Base-by-base conservation (phyloP, 2,888 invertebrate genomes). In the Hyalella azteca region DNA sequence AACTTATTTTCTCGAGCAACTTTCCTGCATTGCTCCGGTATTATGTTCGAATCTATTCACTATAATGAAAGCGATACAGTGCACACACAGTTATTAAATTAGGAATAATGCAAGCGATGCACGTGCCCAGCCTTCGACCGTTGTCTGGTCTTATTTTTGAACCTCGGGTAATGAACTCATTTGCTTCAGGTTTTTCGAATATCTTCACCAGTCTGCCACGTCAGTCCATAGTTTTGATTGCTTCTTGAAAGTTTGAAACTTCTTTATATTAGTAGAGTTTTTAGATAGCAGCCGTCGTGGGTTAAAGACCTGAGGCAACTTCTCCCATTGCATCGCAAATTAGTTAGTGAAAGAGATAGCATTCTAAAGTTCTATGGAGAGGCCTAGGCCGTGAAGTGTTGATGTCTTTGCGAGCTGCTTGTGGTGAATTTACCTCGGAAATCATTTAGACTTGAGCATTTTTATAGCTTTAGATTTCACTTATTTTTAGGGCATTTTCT, bases 281-380 rank as follows among this genome's bases (percentile, higher is more conserved):
- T 66, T 66, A 66, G 66, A 66, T 66, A 66, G 36, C 66, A 36
- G 66, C 36, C 19, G 66, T 66, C 36, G 66, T 66, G 66, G 36
- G 39, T 66, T 36, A 36, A 66, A 66, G 66, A 66, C 66, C 66
- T 66, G 36, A 32, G 29, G 36, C 29, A 66, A 66, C 66, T 66
- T 66, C 66, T 66, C 66, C 36, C 66, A 66, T 66, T 66, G 66
- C 66, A n/a, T 66, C 66, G 19, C 66, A 66, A 66, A 66, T 66
- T 66, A 36, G 29, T 36, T 66, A 36, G 29, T 36, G 66, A 19
- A 39, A 66, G 66, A 36, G 13, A 45, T 45, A 45, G 45, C 45
- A 45, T 45, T 45, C 45, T 9, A 45, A 45, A 45, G 11, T 45
- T 45, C 45, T 45, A 45, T 11, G 15, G 45, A 45, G 45, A 45